These are phyloP conservation scores for Thymelicus sylvestris DNA, from an alignment of 2,888 invertebrate species.

Conservation along the genomic window DNA sequence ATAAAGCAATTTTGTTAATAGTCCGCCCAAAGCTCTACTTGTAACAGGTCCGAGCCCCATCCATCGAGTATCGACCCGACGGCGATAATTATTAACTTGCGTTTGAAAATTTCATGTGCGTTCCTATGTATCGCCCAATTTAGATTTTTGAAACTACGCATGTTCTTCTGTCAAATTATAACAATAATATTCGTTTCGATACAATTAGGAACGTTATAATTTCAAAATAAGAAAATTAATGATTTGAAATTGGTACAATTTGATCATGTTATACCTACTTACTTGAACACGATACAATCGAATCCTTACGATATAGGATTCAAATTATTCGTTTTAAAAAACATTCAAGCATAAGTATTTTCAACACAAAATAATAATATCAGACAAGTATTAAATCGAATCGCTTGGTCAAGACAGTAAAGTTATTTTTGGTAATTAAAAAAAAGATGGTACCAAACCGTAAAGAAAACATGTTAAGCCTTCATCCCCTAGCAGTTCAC, in stretches of 20 bases:
- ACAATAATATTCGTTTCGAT: background rate
- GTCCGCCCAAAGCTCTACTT: constrained; percentile 61
- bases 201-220: background rate
- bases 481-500: background rate
- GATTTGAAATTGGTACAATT: no score
- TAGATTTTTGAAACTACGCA: constrained; percentile 10
- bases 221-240: background rate
- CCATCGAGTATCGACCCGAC: constrained; percentile 41
- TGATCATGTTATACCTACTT: no score
- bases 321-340: no score
- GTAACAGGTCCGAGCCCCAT: constrained; percentile 57
- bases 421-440: no score
- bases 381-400: background rate
- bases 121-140: background rate
- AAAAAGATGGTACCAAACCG: no score
- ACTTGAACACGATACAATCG: no score
- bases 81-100: constrained; percentile 29
- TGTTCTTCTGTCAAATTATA: background rate
- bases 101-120: constrained; percentile 17
- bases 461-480: background rate
- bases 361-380: background rate
- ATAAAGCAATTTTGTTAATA: constrained; percentile 82
- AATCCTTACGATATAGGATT: no score
- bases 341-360: no score
- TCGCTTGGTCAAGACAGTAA: no score